Conservation (phyloP, 2,888 invertebrate genomes). For the Sussaba pulchella region DNA sequence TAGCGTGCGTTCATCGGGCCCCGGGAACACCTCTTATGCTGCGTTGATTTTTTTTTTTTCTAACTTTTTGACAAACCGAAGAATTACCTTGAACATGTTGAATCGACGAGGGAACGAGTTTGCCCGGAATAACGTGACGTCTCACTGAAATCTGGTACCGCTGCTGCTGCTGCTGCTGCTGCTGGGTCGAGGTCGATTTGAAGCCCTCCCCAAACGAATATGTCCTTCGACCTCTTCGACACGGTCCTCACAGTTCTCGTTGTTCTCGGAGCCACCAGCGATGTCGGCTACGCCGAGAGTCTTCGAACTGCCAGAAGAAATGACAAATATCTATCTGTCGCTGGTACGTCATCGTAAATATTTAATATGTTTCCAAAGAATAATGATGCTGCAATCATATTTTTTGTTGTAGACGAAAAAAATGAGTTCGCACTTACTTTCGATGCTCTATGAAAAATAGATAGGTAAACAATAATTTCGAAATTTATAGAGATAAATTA, state of each 20-base stretch:
- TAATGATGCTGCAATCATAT: too few species aligned
- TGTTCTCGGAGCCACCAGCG: conserved; percentile 21
- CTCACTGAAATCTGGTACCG: conserved; percentile 16
- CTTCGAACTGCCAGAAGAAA: conserved; percentile 72
- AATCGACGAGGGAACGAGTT: conserved; percentile 22
- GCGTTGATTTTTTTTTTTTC: not conserved
- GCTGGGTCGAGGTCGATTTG: not conserved
- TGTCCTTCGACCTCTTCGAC: conserved; percentile 57
- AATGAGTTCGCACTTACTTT: too few species aligned
- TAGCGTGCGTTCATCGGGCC: conserved; percentile 37
- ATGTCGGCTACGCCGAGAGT: not conserved
- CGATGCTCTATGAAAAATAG: too few species aligned
- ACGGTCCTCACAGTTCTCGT: conserved; percentile 61
- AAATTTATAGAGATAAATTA: too few species aligned
- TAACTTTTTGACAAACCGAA: conserved; percentile 1
- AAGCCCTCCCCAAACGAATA: conserved; percentile 9
- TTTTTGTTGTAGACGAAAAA: too few species aligned
- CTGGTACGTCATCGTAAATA: conserved; percentile 70
- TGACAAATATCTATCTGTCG: conserved; percentile 75
- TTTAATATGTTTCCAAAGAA: too few species aligned
- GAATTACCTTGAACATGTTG: conserved; percentile 13
- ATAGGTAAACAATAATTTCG: too few species aligned
- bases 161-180: not conserved
- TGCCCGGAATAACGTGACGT: conserved; percentile 18
- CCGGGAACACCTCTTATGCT: conserved; percentile 13